A percentile compares a stretch with the other conserved stretches of the same genome.
phyloP scores from a whole-genome alignment of 2,888 invertebrate genomes.

The Mystacides longicornis region DNA sequence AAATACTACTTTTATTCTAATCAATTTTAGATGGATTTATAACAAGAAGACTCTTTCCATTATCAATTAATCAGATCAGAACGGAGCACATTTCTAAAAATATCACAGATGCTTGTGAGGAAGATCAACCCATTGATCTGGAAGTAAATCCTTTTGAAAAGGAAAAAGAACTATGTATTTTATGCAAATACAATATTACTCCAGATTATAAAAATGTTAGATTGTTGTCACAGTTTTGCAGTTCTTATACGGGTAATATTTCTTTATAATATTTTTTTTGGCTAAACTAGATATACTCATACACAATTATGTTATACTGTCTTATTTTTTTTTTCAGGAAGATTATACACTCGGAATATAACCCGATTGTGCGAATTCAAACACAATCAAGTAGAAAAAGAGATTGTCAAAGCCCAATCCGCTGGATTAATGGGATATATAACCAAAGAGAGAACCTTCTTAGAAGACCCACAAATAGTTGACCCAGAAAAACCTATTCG shows the following conservation, averaged over 20 bases:
- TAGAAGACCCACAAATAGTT: constrained; percentile 85
- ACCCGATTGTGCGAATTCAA: constrained; percentile 86
- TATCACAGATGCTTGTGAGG: constrained; percentile 4
- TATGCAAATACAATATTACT: constrained; percentile 75
- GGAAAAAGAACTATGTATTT: constrained; percentile 64
- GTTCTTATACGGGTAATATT: constrained; percentile 88
- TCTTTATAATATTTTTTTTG: background rate
- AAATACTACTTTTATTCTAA: no score
- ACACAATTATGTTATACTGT: background rate
- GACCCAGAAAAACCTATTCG: constrained; percentile 78
- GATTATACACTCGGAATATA: constrained; percentile 85
- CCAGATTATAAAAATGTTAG: constrained; percentile 89
- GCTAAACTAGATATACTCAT: no score
- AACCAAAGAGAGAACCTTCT: constrained; percentile 70
- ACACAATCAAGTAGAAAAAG: constrained; percentile 64
- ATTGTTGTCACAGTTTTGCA: constrained; percentile 91
- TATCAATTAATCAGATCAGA: constrained; percentile 4
- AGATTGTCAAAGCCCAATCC: constrained; percentile 67
- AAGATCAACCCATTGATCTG: constrained; percentile 46
- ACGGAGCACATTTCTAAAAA: constrained; percentile 5
- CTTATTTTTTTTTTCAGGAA: constrained; percentile 25
- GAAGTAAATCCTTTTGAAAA: constrained; percentile 77
- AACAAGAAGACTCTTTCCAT: background rate
- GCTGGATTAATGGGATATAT: constrained; percentile 79
- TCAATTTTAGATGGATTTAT: constrained; percentile 6